phyloP scores from a whole-genome alignment of 2,797 vertebrate genomes.

The Epinephelus awoara region DNA sequence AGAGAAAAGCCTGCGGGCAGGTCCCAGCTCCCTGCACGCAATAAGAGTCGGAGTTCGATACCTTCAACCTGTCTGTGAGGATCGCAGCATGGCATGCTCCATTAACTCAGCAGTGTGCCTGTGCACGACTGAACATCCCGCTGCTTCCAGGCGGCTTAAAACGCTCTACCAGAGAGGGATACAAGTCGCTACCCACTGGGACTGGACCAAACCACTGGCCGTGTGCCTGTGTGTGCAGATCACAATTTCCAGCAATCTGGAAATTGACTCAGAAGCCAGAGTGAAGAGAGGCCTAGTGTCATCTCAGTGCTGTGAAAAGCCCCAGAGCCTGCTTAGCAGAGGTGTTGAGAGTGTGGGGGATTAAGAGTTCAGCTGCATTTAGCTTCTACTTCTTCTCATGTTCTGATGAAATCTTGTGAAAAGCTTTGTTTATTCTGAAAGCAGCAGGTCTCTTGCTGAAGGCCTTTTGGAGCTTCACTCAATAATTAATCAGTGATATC shows the following conservation, averaged over 20 bases:
- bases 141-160: slow-evolving; percentile 66
- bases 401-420: slow-evolving; percentile 65
- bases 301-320: slow-evolving; percentile 46
- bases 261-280: slow-evolving; percentile 41
- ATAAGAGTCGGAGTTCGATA: slow-evolving; percentile 62
- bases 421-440: slow-evolving; percentile 56
- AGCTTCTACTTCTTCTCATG: slow-evolving; percentile 40
- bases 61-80: slow-evolving; percentile 64
- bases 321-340: slow-evolving; percentile 38
- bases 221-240: slow-evolving; percentile 38
- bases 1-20: slow-evolving; percentile 24
- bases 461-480: slow-evolving; percentile 20
- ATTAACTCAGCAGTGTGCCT: slow-evolving; percentile 77
- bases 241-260: slow-evolving; percentile 52
- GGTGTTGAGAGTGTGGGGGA: slow-evolving; percentile 35
- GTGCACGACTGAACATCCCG: slow-evolving; percentile 62
- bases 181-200: slow-evolving; percentile 46
- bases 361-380: slow-evolving; percentile 54
- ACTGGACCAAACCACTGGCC: slow-evolving; percentile 42
- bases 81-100: slow-evolving; percentile 68
- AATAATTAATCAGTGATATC: slow-evolving; percentile 29
- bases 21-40: slow-evolving; percentile 44
- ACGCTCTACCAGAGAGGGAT: slow-evolving; percentile 54
- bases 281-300: slow-evolving; percentile 21
- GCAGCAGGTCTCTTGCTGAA: slow-evolving; percentile 4